Base-by-base conservation (phyloP, 2,797 vertebrate genomes). In the Acanthiza pusilla region DNA sequence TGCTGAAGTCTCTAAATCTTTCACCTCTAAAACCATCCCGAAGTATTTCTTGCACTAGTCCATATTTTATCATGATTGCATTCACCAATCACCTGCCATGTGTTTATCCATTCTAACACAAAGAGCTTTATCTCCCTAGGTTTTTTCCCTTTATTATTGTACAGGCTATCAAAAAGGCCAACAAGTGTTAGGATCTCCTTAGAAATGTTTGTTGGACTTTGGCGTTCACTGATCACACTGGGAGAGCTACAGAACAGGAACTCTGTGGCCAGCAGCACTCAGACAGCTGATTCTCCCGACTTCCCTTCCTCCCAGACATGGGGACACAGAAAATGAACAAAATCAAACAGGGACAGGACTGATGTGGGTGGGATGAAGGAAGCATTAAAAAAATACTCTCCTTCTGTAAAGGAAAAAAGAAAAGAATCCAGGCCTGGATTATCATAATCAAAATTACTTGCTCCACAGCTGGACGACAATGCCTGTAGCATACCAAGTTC, bases 401-500 rank as follows among this genome's bases (percentile, higher is more conserved):
- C 40, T 88, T 20, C 47, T 73, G 10, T 21, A 67, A 19, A 83
- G 53, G 7, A 79, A 40, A 16, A 43, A 87, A 71, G 40, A 85
- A 89, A 88, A 91, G 36, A 87, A 85, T 51, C 63, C 60, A 88
- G 43, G 11, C 1, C 9, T 2, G 3, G 66, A 76, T 73, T 72
- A 72, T n/a, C 8, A n/a, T 57, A 18, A 63, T 40, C 34, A 58
- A 85, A 83, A 57, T 55, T 0, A 85, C 11, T 70, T 76, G 47
- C 34, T 67, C n/a, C 53, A 45, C 18, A 54, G 47, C 17, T 70
- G 14, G 29, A 82, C 4, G 1, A 62, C 61, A 94, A 58, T 38
- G 25, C 13, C 8, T 2, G 0, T 10, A 43, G 50, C 25, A 27
- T 10, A 48, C 11, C 22, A 66, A 21, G 1, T 10, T 85, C 40